Conservation (phyloP, 2,888 invertebrate genomes). For the Rugalucina vietnamica region DNA sequence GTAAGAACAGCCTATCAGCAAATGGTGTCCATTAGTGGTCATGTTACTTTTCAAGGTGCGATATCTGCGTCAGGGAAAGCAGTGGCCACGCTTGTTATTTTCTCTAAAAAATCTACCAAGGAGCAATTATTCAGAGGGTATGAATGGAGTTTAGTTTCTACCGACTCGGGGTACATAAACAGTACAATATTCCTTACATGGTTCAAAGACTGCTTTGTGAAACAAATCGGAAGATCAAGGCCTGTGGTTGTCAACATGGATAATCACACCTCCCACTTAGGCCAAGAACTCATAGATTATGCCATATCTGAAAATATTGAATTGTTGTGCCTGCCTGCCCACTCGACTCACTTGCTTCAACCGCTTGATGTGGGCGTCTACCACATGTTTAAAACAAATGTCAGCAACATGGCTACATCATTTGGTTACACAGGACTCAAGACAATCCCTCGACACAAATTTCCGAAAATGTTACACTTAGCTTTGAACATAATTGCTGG, state of each 20-base stretch:
- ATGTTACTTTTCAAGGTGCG: too few species aligned
- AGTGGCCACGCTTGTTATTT: too few species aligned
- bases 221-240: neutral
- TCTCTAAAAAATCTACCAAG: neutral
- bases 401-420: neutral
- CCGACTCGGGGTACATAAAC: neutral
- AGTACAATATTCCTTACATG: neutral
- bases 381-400: neutral
- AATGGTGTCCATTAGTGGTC: neutral
- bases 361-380: neutral
- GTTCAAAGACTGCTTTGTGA: neutral
- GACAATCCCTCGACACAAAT: constrained; percentile 7
- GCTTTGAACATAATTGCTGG: neutral
- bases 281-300: neutral
- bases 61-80: too few species aligned
- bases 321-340: neutral
- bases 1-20: neutral
- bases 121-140: neutral
- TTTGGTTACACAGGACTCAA: neutral
- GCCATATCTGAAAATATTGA: too few species aligned
- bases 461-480: neutral
- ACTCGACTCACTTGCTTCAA: neutral
- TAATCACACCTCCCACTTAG: neutral
- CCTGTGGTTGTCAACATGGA: neutral
- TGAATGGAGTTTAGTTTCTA: neutral